These are phyloP conservation scores for Brenthis ino DNA, from an alignment of 2,888 invertebrate species.

Conservation along the genomic window DNA sequence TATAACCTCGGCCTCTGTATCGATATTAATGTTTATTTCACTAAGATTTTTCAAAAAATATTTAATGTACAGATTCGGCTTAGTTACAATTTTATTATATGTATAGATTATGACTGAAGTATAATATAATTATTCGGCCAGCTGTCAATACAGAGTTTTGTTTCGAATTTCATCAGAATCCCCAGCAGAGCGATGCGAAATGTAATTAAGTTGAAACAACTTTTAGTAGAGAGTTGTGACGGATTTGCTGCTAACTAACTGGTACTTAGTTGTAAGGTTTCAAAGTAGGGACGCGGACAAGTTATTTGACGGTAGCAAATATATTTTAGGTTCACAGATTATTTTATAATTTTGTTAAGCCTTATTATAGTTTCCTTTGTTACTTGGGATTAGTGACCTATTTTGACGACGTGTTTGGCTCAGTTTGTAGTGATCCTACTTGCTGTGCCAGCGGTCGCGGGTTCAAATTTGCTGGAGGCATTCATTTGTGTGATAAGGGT, in stretches of 20 bases:
- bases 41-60: too few relatives aligned
- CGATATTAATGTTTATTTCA: too few relatives aligned
- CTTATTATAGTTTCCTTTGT: background rate
- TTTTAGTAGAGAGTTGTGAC: slow-evolving; percentile 34
- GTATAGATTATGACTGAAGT: background rate
- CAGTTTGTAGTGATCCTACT: too few relatives aligned
- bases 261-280: slow-evolving; percentile 28
- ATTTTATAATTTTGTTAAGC: slow-evolving; percentile 7
- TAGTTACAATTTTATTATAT: too few relatives aligned
- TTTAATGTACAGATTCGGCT: too few relatives aligned
- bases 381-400: background rate
- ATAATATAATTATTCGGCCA: background rate
- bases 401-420: background rate
- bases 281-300: slow-evolving; percentile 20
- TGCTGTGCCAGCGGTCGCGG: too few relatives aligned
- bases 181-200: slow-evolving; percentile 15
- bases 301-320: background rate
- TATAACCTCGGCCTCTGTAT: too few relatives aligned
- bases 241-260: slow-evolving; percentile 38
- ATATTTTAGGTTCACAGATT: slow-evolving; percentile 7
- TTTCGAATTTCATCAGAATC: slow-evolving; percentile 28
- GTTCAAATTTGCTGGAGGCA: too few relatives aligned
- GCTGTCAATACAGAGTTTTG: slow-evolving; percentile 6
- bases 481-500: too few relatives aligned
- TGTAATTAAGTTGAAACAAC: slow-evolving; percentile 38